Base-by-base conservation (phyloP, 2,888 invertebrate species). In the Cremastinae sp. region DNA sequence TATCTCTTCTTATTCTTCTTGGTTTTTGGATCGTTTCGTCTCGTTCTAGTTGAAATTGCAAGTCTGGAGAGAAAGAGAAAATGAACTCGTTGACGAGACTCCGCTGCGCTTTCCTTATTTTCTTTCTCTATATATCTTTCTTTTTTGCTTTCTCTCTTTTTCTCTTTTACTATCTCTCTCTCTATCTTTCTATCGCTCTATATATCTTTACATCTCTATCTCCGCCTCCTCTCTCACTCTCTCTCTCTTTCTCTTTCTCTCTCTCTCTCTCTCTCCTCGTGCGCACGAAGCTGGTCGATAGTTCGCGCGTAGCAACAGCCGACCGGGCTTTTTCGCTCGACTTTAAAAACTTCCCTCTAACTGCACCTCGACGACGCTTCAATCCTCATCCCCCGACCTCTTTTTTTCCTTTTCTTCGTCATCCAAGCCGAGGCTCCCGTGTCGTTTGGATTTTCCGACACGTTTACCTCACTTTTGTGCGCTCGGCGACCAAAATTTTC, bases 231-330 rank as follows among this genome's bases (percentile, higher is more conserved):
- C 61, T 62, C 64, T 35, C 59, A 22, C 59, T 59, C 49, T 47
- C 62, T 49, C 16, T 12, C 35, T 10, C 14, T 49, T 22, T 12
- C 41, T 12, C 61, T 28, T 45, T 62, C 64, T 35, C 59, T 45
- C 59, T 59, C 49, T 47, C 62, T 49, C 16, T 12, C 35, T 10
- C 14, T 49, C 43, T 12, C 59, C 4, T 28, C 35, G 58, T 58
- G 64, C 64, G 64, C 51, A 22, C 51, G 8, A 12, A 79, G 79
- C 82, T 82, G 85, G 85, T 86, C 85, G 85, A 85, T 85, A 86
- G 84, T 82, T 82, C 80, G 82, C 84, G 84, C 84, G 84, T 85
- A 85, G 85, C 85, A 86, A 86, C 85, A 84, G 83, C 81, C 83
- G 80, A 81, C 80, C 80, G 81, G 79, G 76, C 71, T 78, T 82